Base-by-base conservation (phyloP, 2,888 invertebrate genomes). In the Apoda limacodes region DNA sequence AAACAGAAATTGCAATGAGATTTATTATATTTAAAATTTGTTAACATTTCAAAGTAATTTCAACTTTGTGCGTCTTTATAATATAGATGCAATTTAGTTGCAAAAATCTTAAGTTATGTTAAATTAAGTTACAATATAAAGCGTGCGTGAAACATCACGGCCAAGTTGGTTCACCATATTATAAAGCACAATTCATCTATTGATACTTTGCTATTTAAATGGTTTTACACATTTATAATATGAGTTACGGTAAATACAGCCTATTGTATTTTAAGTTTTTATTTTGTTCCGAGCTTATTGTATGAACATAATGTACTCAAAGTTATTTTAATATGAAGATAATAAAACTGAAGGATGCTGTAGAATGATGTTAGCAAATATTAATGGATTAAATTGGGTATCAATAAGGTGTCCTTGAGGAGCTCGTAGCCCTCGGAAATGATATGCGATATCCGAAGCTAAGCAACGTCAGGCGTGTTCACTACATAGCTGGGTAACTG, bases 201-300 rank as follows among this genome's bases (percentile, higher is more conserved):
- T 78, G 75, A 78, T 70, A 68, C 60, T 66, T 59, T 57, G 60
- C 67, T 64, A 72, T 76, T 76, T 78, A 78, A 78, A 78, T 74
- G 76, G 76, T 75, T 78, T 78, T 80, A 80, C 76, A 78, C 78
- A 78, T 80, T 75, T 75, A 78, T 78, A 76, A 70, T 76, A 61
- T 62, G 61, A 71, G 76, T 63, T 64, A 70, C 71, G 66, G 67
- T 76, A 80, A 78, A 80, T 78, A 76, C 55, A 58, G 45, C 42
- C 56, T 50, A 50, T 80, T 78, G 72, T 76, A 50, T 42, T 35
- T 29, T 31, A 32, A 51, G 65, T 60, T 70, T 67, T 62, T 62
- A 65, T 63, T 60, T 70, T 74, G 64, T 74, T 58, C 64, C 48
- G 57, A 62, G 46, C 52, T 60, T 67, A 74, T 76, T 78, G 78